A percentile compares a stretch with the other conserved stretches of the same genome.
phyloP scores from a whole-genome alignment of 2,797 vertebrate species.

The Pristis pectinata region DNA sequence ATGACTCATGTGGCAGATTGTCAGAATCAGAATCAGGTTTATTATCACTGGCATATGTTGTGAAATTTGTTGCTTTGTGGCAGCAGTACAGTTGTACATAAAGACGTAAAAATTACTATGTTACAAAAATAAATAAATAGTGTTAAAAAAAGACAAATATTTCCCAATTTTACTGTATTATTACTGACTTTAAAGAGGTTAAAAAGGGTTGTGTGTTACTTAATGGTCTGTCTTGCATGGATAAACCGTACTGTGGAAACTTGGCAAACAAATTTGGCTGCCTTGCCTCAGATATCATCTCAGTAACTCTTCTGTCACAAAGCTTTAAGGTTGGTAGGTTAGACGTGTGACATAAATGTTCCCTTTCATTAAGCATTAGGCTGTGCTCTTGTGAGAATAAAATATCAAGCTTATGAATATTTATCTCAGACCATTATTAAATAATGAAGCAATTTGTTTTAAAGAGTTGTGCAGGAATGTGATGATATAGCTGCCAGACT shows the following conservation, averaged over 20 bases:
- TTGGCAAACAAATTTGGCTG: not conserved
- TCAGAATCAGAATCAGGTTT: no score
- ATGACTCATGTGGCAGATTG: not conserved
- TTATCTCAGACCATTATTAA: not conserved
- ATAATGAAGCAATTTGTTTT: slow-evolving; percentile 21
- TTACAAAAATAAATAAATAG: no score
- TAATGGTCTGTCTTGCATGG: no score
- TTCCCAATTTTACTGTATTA: not conserved
- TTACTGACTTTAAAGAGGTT: not conserved
- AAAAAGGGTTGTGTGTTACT: not conserved
- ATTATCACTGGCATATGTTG: no score
- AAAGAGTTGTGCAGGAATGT: not conserved
- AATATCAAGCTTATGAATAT: not conserved
- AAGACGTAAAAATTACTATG: no score
- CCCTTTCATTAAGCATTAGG: not conserved
- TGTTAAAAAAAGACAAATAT: not conserved
- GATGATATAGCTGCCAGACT: not conserved
- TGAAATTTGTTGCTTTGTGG: no score
- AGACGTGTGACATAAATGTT: not conserved
- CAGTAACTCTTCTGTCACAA: not conserved
- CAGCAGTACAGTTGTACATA: no score
- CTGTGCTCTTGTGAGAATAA: no score
- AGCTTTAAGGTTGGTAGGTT: not conserved
- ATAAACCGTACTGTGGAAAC: not conserved
- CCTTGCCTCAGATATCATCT: not conserved